Conservation (phyloP, 1,140 invertebrate species). For the Drosophila virilis region DNA sequence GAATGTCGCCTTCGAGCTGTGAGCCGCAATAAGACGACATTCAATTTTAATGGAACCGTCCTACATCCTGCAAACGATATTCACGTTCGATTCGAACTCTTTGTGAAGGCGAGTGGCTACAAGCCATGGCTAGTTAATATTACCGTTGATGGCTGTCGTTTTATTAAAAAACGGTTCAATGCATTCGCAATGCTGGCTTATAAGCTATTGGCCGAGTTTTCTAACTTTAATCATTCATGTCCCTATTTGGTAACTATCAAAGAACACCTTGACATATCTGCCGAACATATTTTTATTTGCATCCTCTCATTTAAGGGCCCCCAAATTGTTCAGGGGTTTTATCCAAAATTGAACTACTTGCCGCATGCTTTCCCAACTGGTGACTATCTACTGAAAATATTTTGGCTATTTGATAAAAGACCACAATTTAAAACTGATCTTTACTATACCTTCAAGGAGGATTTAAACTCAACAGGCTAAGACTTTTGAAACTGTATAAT, state of each 20-base stretch:
- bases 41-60: conserved; percentile 14
- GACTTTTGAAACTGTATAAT: too few species aligned
- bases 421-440: neutral
- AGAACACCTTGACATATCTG: too few species aligned
- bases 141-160: conserved; percentile 4
- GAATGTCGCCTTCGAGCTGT: conserved; percentile 20
- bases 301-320: conserved; percentile 1
- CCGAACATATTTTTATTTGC: neutral
- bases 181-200: neutral
- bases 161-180: neutral
- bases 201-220: neutral
- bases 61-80: conserved; percentile 1
- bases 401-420: conserved; percentile 1
- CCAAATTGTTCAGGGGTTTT: conserved; percentile 11
- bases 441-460: conserved; percentile 13
- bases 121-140: conserved; percentile 23
- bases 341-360: neutral
- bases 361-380: conserved; percentile 16
- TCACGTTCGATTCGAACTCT: neutral
- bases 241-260: conserved; percentile 16
- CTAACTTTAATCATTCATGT: conserved; percentile 25
- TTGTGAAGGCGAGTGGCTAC: conserved; percentile 26
- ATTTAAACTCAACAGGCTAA: neutral
- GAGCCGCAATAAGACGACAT: conserved; percentile 3
- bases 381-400: neutral